Evolutionary conservation across 2,888 invertebrate genomes (phyloP), one percentile per base, ranked within the genome.

Genomic region (Laspeyria flexula): DNA sequence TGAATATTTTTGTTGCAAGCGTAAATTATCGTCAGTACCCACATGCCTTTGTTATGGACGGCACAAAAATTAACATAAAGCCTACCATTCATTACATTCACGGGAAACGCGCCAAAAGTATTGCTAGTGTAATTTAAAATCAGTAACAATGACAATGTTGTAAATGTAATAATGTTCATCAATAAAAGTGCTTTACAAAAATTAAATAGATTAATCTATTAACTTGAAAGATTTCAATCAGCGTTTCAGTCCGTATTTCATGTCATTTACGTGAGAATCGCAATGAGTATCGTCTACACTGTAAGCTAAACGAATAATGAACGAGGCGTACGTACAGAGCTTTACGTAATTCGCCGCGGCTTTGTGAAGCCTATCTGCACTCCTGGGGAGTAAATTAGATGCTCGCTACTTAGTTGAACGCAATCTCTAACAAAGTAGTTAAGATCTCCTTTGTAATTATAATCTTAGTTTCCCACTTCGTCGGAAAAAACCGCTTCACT

Each of bases 211-310:
- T 65, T 60, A 63, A 58, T 46, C 48, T 62, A 49, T 65, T 59
- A 56, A 59, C 47, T 51, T 70, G 65, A 65, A 73, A 67, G 71
- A 70, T 70, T 75, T 75, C 72, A 75, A 72, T 74, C 65, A 70
- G 53, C 47, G 64, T 65, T 64, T 61, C 49, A 43, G 43, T 43
- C n/a, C 43, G 51, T 67, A 70, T 68, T 73, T 68, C 55, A 54
- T 61, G 60, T 69, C 63, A 73, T 71, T 74, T 72, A 65, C 42
- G 52, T 47, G 51, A 23, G 44, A 64, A 58, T 60, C 38, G 29
- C 13, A 38, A 33, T 2, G 29, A 40, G 43, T 39, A 12, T 38
- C 35, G 43, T 31, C 34, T 37, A 16, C 21, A 25, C 16, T 48
- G 43, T 7, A 10, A 63, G 53, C 55, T 48, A 50, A 57, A 38